phyloP scores from a whole-genome alignment of 2,888 invertebrate species.

The Blastobasis lacticolella region DNA sequence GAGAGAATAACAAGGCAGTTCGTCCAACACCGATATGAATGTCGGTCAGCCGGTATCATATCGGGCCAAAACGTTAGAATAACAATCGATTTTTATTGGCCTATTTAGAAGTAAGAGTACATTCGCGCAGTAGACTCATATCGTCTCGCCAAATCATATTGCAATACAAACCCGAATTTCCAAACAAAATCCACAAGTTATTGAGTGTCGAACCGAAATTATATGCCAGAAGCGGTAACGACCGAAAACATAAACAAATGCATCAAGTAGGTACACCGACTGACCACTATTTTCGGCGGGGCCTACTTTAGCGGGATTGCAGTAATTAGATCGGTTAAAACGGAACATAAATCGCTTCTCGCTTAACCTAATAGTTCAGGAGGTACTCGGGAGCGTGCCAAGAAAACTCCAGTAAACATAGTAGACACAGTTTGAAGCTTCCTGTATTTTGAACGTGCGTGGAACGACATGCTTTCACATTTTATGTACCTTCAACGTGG shows the following conservation, averaged over 20 bases:
- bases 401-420: conserved; percentile 47
- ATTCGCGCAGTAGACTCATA: too few relatives aligned
- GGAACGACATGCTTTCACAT: conserved; percentile 39
- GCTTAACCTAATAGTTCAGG: conserved; percentile 42
- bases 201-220: too few relatives aligned
- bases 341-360: conserved; percentile 50
- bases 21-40: too few relatives aligned
- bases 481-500: conserved; percentile 26
- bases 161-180: too few relatives aligned
- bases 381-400: conserved; percentile 32
- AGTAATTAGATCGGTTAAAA: conserved; percentile 39
- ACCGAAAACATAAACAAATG: conserved; percentile 39
- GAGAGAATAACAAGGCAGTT: background rate
- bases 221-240: conserved; percentile 22
- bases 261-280: conserved; percentile 29
- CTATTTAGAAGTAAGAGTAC: too few relatives aligned
- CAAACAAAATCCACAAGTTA: too few relatives aligned
- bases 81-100: background rate
- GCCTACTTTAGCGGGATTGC: conserved; percentile 40
- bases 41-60: background rate
- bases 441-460: conserved; percentile 34
- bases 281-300: conserved; percentile 33
- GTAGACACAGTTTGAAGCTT: conserved; percentile 20
- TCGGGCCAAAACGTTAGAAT: background rate
- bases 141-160: too few relatives aligned